Base-by-base conservation (phyloP, 2,797 vertebrate species). In the Pseudocheirus occidentalis region DNA sequence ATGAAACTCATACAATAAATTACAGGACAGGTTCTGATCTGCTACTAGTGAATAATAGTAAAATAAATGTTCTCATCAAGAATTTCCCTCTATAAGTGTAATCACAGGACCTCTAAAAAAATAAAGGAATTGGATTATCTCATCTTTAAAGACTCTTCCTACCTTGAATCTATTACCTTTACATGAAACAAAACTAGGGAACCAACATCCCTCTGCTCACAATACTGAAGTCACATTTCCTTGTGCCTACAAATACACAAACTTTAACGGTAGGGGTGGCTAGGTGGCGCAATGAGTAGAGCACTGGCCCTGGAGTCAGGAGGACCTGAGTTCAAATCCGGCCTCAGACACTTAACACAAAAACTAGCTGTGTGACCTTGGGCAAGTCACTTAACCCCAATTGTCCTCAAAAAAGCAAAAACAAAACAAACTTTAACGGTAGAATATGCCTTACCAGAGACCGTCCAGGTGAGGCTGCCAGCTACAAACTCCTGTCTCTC, bases 401-500 rank as follows among this genome's bases (percentile, higher is more conserved):
- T n/a, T n/a, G n/a, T n/a, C n/a, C n/a, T n/a, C n/a, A n/a, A n/a
- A n/a, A n/a, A n/a, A n/a, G n/a, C n/a, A n/a, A n/a, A n/a, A n/a
- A n/a, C n/a, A n/a, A n/a, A n/a, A 93, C 0, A 95, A 92, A 87
- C 29, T 62, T 93, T 52, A 90, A 53, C 3, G 34, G 90, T 52
- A 57, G 92, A 94, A 91, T 92, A 56, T 58, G 91, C 92, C 94
- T 99, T 98, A 99, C 99, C 99, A 99, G 99, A 98, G 57, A 99
- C 98, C 27, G 99, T 99, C 31, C 98, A 99, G 94, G 98, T 98
- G 95, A 98, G 98, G 93, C 50, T 98, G 59, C 99, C 98, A 94
- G 99, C 99, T 73, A 98, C 98, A 98, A 99, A 99, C 96, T 99
- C 99, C 97, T 92, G 98, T 94, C 99, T 98, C 97, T 99, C 99